A percentile compares a stretch with the other conserved stretches of the same genome.
phyloP scores from a whole-genome alignment of 2,113 vertebrate species.

The Triplophysa rosa region DNA sequence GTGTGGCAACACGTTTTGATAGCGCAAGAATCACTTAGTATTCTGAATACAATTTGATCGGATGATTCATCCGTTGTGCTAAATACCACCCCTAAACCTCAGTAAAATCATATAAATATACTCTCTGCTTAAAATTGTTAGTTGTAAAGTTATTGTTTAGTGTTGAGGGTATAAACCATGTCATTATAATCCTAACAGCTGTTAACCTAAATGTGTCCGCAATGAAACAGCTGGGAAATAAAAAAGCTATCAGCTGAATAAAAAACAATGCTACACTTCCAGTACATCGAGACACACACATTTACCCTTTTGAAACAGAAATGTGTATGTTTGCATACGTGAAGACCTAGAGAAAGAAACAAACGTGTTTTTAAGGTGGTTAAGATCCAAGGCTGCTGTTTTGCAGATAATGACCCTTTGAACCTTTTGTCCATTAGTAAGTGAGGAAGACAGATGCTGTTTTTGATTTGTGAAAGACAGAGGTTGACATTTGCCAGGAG shows the following conservation, averaged over 20 bases:
- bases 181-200: not conserved
- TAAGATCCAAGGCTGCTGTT: slow-evolving; percentile 21
- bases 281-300: not conserved
- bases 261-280: not conserved
- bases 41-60: not conserved
- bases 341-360: slow-evolving; percentile 8
- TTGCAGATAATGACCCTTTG: slow-evolving; percentile 25
- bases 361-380: slow-evolving; percentile 23
- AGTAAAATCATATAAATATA: not conserved
- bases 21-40: not conserved
- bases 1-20: too few relatives aligned
- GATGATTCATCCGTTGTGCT: not conserved
- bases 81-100: not conserved
- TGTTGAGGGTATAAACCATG: not conserved
- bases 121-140: not conserved
- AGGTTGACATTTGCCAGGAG: slow-evolving; percentile 20
- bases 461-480: slow-evolving; percentile 26
- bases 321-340: slow-evolving; percentile 30
- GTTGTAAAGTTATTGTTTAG: not conserved
- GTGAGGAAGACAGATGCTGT: slow-evolving; percentile 7
- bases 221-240: slow-evolving; percentile 4
- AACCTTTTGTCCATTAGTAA: slow-evolving; percentile 24
- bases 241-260: not conserved
- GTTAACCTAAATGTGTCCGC: not conserved
- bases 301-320: not conserved